Percentiles rank a stretch among this genome's conserved stretches.
These are phyloP conservation scores for Calonectris borealis DNA, from an alignment of 2,113 vertebrate genomes.

Conservation along the genomic window DNA sequence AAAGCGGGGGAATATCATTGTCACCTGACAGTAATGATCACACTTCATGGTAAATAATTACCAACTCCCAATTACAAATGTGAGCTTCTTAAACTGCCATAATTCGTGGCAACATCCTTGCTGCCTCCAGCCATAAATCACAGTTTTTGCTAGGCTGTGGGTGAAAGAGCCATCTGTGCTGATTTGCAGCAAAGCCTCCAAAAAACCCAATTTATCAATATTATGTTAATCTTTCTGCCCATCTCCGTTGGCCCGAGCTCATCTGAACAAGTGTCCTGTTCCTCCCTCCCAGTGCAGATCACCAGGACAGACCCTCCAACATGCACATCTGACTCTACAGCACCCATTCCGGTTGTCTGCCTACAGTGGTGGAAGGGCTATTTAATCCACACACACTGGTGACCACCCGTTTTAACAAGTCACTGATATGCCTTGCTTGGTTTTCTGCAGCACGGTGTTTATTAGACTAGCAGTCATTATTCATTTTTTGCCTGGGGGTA, in stretches of 20 bases:
- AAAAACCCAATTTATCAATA: neutral
- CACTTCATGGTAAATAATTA: conserved; percentile 28
- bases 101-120: conserved; percentile 7
- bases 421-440: neutral
- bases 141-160: neutral
- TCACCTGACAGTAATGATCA: conserved; percentile 40
- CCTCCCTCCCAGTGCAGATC: neutral
- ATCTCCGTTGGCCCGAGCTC: neutral
- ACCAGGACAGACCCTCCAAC: neutral
- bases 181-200: neutral
- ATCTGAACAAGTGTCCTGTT: neutral
- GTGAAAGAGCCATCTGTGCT: conserved; percentile 30
- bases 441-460: neutral
- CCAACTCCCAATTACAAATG: neutral
- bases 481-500: neutral
- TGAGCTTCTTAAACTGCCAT: neutral
- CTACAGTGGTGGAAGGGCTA: fast-evolving
- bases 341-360: neutral
- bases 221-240: neutral
- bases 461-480: neutral
- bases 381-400: neutral
- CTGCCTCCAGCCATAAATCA: conserved; percentile 4
- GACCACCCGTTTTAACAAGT: neutral
- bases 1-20: neutral
- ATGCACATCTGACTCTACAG: neutral